Evolutionary conservation across 2,888 invertebrate genomes (phyloP).

Genomic region (Drosophila pegasa): DNA sequence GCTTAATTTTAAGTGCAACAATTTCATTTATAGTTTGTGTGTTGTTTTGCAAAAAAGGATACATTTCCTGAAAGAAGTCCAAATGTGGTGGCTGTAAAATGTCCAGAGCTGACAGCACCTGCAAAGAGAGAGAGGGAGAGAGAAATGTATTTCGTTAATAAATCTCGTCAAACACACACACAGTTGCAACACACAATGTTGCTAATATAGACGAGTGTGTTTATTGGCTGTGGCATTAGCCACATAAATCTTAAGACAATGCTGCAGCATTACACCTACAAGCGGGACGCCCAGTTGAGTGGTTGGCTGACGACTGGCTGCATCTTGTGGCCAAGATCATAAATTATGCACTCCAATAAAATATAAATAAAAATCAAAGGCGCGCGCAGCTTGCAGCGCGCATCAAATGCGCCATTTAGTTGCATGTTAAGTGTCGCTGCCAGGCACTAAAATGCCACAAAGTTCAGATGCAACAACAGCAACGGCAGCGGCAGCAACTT

Average conservation of each 20-base stretch:
- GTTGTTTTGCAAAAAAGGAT: conserved; percentile 89
- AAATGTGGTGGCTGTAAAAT: conserved; percentile 99
- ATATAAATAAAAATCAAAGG: conserved; percentile 72
- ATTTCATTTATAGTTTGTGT: conserved; percentile 14
- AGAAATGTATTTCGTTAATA: conserved; percentile 37
- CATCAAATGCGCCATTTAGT: conserved; percentile 70
- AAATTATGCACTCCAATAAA: conserved; percentile 68
- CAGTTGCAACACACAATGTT: conserved; percentile 21
- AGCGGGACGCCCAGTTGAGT: conserved; percentile 18
- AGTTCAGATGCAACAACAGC: conserved; percentile 46
- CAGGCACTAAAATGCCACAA: conserved; percentile 76
- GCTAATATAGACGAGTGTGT: conserved; percentile 26
- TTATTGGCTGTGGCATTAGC: conserved; percentile 59
- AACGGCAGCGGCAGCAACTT: conserved; percentile 24
- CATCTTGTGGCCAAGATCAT: conserved; percentile 44
- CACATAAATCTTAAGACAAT: conserved; percentile 53
- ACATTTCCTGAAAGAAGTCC: conserved; percentile 99
- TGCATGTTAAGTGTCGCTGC: conserved; percentile 78
- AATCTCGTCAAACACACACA: conserved; percentile 23
- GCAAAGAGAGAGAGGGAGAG: conserved; percentile 77
- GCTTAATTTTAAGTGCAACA: not conserved
- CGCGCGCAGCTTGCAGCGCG: conserved; percentile 46
- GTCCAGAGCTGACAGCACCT: conserved; percentile 99
- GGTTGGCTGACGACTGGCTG: not conserved
- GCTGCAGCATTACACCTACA: conserved; percentile 43